These are phyloP conservation scores for Apodemus speciosus DNA, from an alignment of 2,113 vertebrate species.

Conservation along the genomic window DNA sequence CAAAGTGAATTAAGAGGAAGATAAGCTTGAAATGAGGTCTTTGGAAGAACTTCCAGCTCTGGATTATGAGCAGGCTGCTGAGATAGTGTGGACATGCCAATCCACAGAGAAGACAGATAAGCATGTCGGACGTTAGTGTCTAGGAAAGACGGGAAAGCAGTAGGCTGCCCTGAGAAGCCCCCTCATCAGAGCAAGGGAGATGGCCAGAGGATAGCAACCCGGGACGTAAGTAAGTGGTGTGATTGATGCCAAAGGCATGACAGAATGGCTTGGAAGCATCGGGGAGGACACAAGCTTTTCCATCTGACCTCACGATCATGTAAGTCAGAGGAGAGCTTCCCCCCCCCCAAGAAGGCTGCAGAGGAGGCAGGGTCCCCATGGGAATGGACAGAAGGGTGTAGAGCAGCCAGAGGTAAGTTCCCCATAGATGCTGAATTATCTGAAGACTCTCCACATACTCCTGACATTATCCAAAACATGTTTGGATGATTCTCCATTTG, in stretches of 20 bases:
- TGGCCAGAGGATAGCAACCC: not conserved
- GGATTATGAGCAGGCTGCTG: not conserved
- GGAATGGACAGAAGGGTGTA: not conserved
- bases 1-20: not conserved
- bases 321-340: not conserved
- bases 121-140: not conserved
- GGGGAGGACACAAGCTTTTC: not conserved
- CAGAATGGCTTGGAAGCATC: not conserved
- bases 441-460: not conserved
- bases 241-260: not conserved
- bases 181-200: not conserved
- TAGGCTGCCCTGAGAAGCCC: not conserved
- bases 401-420: not conserved
- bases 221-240: not conserved
- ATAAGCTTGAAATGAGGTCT: not conserved
- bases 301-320: not conserved
- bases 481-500: not conserved
- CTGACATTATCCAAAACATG: not conserved
- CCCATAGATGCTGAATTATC: not conserved
- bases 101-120: not conserved
- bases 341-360: fast-evolving
- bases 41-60: not conserved
- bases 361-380: not conserved
- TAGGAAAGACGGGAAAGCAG: not conserved
- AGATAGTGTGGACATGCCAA: no score